Conservation (phyloP, 53 echinoderm and acorn worm genomes). For the Pentamera pediparva region DNA sequence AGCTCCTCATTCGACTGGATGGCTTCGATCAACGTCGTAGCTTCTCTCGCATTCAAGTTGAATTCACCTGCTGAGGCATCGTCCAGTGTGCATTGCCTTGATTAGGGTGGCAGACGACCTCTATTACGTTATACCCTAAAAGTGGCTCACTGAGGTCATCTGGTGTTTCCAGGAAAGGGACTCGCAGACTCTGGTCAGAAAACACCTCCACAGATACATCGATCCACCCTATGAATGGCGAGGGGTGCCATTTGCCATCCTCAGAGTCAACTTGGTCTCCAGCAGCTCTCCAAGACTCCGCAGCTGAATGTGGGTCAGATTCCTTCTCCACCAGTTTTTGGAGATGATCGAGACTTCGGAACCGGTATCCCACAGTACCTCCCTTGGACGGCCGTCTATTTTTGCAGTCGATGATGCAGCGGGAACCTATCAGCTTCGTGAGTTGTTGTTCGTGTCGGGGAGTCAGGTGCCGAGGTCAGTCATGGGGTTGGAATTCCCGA, state of each 20-base stretch:
- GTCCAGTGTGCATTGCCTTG: background rate
- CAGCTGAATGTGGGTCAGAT: background rate
- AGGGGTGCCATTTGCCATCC: background rate
- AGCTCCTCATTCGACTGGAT: background rate
- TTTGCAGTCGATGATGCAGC: too few species aligned
- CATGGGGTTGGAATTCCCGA: too few species aligned
- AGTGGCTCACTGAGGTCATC: background rate
- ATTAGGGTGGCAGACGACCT: background rate
- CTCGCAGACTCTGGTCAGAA: background rate
- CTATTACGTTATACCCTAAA: background rate
- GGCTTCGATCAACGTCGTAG: background rate
- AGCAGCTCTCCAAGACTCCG: background rate
- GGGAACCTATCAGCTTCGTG: too few species aligned
- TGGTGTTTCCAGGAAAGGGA: background rate
- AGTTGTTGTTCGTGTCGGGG: accelerated
- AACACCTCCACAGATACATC: background rate
- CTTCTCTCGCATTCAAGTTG: background rate
- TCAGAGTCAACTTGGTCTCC: background rate
- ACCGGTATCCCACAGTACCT: background rate
- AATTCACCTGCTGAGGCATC: background rate
- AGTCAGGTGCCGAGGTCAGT: conserved; percentile 2
- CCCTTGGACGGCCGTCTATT: too few species aligned
- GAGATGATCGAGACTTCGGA: background rate
- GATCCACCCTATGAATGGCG: background rate
- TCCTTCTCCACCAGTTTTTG: background rate